These are phyloP conservation scores for Cuniculus paca DNA, from an alignment of 2,797 vertebrate genomes.

Conservation along the genomic window DNA sequence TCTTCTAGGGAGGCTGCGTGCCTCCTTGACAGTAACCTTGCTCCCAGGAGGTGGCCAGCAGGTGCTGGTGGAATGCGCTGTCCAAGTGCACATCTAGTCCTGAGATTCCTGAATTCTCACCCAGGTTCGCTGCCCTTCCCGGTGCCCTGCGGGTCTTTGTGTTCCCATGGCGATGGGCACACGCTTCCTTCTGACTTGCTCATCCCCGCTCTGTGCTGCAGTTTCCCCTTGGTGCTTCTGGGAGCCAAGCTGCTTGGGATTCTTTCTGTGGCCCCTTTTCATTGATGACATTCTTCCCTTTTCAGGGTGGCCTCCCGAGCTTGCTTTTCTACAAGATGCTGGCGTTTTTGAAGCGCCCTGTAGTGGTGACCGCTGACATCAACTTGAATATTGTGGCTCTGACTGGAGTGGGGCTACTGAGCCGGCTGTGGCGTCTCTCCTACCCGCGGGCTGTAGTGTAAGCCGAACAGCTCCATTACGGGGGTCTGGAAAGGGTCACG, in stretches of 20 bases:
- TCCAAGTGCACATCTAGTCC: background rate
- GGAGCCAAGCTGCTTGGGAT: background rate
- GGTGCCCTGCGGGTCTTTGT: background rate
- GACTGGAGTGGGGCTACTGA: slow-evolving; percentile 89
- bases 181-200: background rate
- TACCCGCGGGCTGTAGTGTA: slow-evolving; percentile 95
- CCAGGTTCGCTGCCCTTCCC: background rate
- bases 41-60: background rate
- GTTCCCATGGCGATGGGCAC: background rate
- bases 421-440: slow-evolving; percentile 90
- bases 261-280: background rate
- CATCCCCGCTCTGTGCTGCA: rapidly evolving
- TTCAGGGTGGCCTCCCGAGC: background rate
- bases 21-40: background rate
- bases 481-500: background rate
- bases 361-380: slow-evolving; percentile 91
- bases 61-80: background rate
- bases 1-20: background rate
- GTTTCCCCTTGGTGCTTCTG: too few species aligned
- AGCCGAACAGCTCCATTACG: slow-evolving; percentile 80
- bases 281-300: background rate
- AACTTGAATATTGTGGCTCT: slow-evolving; percentile 92
- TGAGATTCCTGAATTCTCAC: background rate
- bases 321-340: slow-evolving; percentile 85
- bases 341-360: slow-evolving; percentile 89